These are phyloP conservation scores for Ammospiza caudacuta DNA, from an alignment of 2,113 vertebrate species.

Conservation along the genomic window DNA sequence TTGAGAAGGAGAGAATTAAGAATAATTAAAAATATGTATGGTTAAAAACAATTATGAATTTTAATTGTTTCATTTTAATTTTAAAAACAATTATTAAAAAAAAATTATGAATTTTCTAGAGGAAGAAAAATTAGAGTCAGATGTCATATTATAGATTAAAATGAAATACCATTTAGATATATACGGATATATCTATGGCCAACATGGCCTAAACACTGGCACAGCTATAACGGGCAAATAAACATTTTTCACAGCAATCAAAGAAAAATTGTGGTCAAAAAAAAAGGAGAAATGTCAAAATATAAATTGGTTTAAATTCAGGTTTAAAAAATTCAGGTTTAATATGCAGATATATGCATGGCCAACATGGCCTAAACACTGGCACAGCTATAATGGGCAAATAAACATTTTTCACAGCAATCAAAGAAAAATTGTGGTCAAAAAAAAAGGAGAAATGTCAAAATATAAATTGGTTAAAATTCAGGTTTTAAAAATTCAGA, in stretches of 20 bases:
- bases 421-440: neutral
- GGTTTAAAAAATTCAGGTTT: too few relatives aligned
- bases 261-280: neutral
- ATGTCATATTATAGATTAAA: neutral
- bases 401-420: neutral
- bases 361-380: neutral
- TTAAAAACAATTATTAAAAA: neutral
- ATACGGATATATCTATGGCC: neutral
- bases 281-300: neutral
- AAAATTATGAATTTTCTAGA: neutral
- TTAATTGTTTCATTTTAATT: too few relatives aligned
- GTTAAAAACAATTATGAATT: neutral
- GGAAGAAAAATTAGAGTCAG: neutral
- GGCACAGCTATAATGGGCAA: neutral
- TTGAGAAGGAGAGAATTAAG: neutral
- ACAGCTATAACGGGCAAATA: neutral
- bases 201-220: neutral
- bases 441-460: neutral
- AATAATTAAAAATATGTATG: neutral
- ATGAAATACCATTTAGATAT: neutral
- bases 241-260: neutral
- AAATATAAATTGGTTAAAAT: neutral
- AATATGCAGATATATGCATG: too few relatives aligned
- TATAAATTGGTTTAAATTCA: too few relatives aligned
- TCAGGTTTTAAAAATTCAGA: neutral